phyloP scores from a whole-genome alignment of 2,797 vertebrate species.

The Coregonus sp. region DNA sequence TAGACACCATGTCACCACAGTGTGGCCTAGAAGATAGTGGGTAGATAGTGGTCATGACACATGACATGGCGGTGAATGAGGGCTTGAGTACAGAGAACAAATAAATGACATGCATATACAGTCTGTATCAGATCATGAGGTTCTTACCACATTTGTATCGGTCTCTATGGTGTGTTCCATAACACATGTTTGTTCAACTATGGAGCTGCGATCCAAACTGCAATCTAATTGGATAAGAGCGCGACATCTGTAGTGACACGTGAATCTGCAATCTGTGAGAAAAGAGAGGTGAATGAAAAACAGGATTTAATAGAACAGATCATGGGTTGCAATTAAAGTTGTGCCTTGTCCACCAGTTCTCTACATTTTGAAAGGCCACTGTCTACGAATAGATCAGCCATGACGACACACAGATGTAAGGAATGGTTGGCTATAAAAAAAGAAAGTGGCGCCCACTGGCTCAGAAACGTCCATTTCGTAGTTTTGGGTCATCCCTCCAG shows the following conservation, averaged over 20 bases:
- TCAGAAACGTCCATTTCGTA: background rate
- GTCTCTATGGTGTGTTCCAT: slow-evolving; percentile 84
- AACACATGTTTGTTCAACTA: slow-evolving; percentile 58
- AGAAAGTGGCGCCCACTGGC: background rate
- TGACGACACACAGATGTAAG: too few relatives aligned
- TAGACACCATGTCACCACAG: too few relatives aligned
- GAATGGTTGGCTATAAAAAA: too few relatives aligned
- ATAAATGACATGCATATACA: background rate
- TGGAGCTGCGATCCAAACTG: slow-evolving; percentile 73
- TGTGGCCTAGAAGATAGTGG: too few relatives aligned
- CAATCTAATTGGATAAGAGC: slow-evolving; percentile 90
- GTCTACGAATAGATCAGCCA: too few relatives aligned
- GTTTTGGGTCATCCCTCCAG: background rate
- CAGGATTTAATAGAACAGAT: background rate
- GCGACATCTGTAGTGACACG: slow-evolving; percentile 92
- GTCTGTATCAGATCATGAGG: background rate
- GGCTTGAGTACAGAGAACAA: background rate
- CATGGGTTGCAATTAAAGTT: too few relatives aligned
- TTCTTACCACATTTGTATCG: slow-evolving; percentile 95
- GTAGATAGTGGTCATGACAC: too few relatives aligned
- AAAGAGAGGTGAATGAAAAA: background rate
- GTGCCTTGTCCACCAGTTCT: too few relatives aligned
- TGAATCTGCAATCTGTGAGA: slow-evolving; percentile 89
- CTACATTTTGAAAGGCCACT: too few relatives aligned
- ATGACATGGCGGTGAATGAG: background rate